phyloP scores from a whole-genome alignment of 2,888 invertebrate species.

The Hyalella azteca region DNA sequence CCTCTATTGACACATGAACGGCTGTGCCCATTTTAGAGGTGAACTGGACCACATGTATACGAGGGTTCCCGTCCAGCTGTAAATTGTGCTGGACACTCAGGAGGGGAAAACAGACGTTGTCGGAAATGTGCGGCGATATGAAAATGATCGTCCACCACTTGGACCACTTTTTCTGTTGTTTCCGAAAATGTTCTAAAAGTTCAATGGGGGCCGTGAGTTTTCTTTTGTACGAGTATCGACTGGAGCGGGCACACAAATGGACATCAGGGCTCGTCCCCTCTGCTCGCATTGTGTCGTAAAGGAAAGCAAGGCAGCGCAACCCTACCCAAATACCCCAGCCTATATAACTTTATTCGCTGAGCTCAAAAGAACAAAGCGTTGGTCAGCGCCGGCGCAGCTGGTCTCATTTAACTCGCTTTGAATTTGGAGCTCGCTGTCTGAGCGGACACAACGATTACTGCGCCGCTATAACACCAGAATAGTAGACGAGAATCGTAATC shows the following conservation, averaged over 20 bases:
- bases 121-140: conserved; percentile 19
- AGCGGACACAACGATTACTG: too few species aligned
- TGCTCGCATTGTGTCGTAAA: conserved; percentile 11
- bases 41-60: too few species aligned
- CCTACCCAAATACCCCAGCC: conserved; percentile 8
- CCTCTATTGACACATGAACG: too few species aligned
- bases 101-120: neutral
- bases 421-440: neutral
- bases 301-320: conserved; percentile 28
- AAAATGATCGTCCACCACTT: conserved; percentile 22
- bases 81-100: too few species aligned
- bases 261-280: neutral
- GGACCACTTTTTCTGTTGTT: conserved; percentile 25
- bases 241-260: conserved; percentile 13
- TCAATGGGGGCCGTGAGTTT: conserved; percentile 1
- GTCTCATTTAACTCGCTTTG: conserved; percentile 16
- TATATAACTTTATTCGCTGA: conserved; percentile 21
- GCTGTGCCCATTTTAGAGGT: too few species aligned
- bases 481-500: too few species aligned
- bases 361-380: conserved; percentile 26
- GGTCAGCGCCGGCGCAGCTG: conserved; percentile 27
- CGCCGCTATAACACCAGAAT: too few species aligned
- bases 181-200: conserved; percentile 27
- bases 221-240: conserved; percentile 22
- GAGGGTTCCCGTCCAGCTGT: too few species aligned